These are phyloP conservation scores for Endomychus coccineus DNA, from an alignment of 2,888 invertebrate genomes.

Conservation along the genomic window DNA sequence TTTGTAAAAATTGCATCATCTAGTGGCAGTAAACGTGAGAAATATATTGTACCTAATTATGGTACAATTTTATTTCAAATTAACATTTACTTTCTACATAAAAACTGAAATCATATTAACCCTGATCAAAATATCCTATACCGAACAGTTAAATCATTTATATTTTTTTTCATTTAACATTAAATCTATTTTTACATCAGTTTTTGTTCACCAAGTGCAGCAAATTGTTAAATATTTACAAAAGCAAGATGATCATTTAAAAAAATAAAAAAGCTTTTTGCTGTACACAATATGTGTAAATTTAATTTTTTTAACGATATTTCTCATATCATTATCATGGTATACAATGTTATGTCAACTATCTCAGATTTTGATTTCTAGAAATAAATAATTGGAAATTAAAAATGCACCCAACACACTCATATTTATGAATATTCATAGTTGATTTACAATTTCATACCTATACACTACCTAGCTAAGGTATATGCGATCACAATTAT, in stretches of 20 bases:
- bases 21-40: slow-evolving; percentile 16
- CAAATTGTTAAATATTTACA: slow-evolving; percentile 6
- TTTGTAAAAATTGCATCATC: slow-evolving; percentile 11
- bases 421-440: slow-evolving; percentile 6
- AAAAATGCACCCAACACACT: slow-evolving; percentile 18
- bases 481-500: slow-evolving; percentile 13
- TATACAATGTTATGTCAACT: neutral
- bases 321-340: neutral
- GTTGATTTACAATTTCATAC: slow-evolving; percentile 12
- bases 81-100: slow-evolving; percentile 13
- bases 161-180: no score
- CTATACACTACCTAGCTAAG: slow-evolving; percentile 16
- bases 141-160: no score
- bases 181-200: no score
- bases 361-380: no score
- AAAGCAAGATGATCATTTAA: no score
- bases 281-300: neutral
- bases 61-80: slow-evolving; percentile 11
- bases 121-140: no score
- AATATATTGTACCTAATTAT: slow-evolving; percentile 10
- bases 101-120: no score
- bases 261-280: no score
- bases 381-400: neutral
- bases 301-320: neutral
- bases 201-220: no score